phyloP scores from a whole-genome alignment of 2,888 invertebrate species.

The Brenthis daphne region DNA sequence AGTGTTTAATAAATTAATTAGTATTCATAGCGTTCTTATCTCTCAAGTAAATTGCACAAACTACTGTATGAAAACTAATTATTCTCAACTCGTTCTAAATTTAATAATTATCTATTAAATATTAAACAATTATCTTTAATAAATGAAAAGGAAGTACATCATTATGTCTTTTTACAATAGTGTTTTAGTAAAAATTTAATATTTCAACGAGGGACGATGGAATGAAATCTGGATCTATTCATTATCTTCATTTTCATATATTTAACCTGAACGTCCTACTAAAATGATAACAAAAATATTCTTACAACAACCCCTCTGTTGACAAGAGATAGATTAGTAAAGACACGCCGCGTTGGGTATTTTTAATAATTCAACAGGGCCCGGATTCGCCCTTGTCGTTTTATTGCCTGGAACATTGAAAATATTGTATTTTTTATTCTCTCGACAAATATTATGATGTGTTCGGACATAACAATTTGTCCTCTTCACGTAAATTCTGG shows the following conservation, averaged over 20 bases:
- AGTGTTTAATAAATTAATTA: too few relatives aligned
- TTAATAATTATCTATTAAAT: too few relatives aligned
- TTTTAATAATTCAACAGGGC: slow-evolving; percentile 61
- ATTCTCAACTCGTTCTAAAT: too few relatives aligned
- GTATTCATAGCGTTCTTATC: too few relatives aligned
- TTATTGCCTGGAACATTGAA: slow-evolving; percentile 47
- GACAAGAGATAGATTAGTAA: slow-evolving; percentile 66
- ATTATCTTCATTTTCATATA: not conserved
- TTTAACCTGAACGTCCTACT: not conserved
- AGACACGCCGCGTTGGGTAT: slow-evolving; percentile 53
- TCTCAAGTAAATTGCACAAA: too few relatives aligned
- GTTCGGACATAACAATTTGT: slow-evolving; percentile 15
- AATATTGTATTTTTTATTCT: slow-evolving; percentile 30
- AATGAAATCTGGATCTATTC: too few relatives aligned
- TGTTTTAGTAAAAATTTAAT: too few relatives aligned
- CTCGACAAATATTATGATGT: slow-evolving; percentile 19
- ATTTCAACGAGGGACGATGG: too few relatives aligned
- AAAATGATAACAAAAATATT: slow-evolving; percentile 7
- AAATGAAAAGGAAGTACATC: too few relatives aligned
- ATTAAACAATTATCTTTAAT: too few relatives aligned
- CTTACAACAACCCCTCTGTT: slow-evolving; percentile 39
- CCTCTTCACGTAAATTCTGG: not conserved
- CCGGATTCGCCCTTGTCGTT: slow-evolving; percentile 43
- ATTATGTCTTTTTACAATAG: too few relatives aligned
- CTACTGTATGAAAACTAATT: too few relatives aligned